Evolutionary conservation across 2,113 vertebrate species (phyloP).

Genomic region (Strix uralensis): DNA sequence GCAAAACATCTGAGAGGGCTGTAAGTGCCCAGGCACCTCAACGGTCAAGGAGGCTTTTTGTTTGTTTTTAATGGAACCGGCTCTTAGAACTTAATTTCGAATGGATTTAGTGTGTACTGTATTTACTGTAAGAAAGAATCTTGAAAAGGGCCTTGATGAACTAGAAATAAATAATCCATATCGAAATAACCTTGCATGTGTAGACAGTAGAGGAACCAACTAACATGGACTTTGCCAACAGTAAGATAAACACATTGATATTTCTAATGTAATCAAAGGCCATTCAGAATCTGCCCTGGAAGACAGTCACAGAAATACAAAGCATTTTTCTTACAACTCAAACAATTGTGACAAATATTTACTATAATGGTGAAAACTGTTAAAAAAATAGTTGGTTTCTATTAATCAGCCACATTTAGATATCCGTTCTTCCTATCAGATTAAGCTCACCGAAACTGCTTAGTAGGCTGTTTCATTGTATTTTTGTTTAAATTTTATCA

Average conservation of each 20-base stretch:
- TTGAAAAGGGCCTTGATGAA: background rate
- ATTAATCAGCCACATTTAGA: slow-evolving; percentile 23
- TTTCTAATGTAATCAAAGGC: background rate
- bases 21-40: background rate
- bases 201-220: background rate
- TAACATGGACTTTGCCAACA: slow-evolving; percentile 5
- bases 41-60: fast-evolving
- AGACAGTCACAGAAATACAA: slow-evolving; percentile 12
- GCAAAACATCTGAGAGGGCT: background rate
- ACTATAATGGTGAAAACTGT: background rate
- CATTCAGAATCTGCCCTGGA: slow-evolving; percentile 8
- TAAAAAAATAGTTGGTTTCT: background rate
- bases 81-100: background rate
- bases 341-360: slow-evolving; percentile 23
- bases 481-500: background rate
- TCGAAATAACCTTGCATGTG: background rate
- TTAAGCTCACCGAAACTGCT: background rate
- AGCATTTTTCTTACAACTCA: slow-evolving; percentile 6
- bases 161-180: background rate
- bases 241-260: background rate
- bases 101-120: background rate
- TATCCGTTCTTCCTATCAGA: background rate
- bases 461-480: background rate
- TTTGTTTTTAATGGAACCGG: background rate
- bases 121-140: background rate